phyloP scores from a whole-genome alignment of 2,888 invertebrate genomes.

The Hypselothyrea guttata region DNA sequence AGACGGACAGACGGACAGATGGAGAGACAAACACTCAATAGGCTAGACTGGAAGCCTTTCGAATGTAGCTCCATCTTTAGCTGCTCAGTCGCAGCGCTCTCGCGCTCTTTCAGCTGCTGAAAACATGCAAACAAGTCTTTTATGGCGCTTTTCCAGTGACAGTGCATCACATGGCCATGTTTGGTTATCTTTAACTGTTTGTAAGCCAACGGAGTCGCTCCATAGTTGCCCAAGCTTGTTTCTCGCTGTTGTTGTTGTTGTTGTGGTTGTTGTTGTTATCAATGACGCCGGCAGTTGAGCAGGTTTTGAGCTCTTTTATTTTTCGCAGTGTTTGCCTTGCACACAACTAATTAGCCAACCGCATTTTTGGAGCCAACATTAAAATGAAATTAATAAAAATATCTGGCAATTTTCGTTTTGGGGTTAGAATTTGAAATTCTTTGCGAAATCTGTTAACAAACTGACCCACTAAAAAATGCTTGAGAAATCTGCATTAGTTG shows the following conservation, averaged over 20 bases:
- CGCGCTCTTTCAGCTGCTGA: conserved; percentile 14
- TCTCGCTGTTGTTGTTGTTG: conserved; percentile 4
- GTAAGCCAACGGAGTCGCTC: conserved; percentile 57
- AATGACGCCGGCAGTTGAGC: conserved; percentile 62
- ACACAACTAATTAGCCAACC: conserved; percentile 60
- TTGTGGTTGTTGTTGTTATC: conserved; percentile 47
- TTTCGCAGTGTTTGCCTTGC: conserved; percentile 18
- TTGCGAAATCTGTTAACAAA: background rate
- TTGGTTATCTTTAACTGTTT: conserved; percentile 75
- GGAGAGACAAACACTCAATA: conserved; percentile 19
- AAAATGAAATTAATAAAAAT: conserved; percentile 43
- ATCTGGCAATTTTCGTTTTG: conserved; percentile 16
- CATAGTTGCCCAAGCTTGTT: conserved; percentile 29
- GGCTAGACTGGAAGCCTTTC: conserved; percentile 48
- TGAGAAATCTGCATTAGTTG: conserved; percentile 49
- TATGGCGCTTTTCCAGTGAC: conserved; percentile 75
- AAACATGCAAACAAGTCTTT: conserved; percentile 72
- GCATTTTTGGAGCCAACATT: conserved; percentile 45
- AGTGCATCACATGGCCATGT: conserved; percentile 74
- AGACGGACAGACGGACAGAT: conserved; percentile 20
- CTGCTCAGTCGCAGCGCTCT: conserved; percentile 18
- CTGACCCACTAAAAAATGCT: conserved; percentile 11
- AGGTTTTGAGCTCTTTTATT: conserved; percentile 43
- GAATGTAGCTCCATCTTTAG: conserved; percentile 33
- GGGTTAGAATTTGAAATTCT: background rate